phyloP scores from a whole-genome alignment of 1,140 invertebrate genomes.

The Drosophila malerkotliana region DNA sequence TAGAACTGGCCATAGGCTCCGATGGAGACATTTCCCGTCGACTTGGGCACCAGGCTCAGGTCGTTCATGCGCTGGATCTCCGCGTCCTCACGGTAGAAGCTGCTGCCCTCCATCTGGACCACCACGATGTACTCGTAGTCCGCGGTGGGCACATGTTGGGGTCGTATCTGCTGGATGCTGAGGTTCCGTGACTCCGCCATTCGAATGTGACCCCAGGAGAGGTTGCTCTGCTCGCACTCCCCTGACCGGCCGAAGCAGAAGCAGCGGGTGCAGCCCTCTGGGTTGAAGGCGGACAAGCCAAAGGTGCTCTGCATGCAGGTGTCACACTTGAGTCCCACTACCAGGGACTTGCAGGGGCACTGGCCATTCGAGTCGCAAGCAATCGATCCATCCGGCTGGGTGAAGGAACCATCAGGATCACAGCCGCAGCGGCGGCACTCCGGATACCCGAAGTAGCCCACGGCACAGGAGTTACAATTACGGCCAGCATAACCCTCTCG shows the following conservation, averaged over 20 bases:
- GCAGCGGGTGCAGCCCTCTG: constrained; percentile 93
- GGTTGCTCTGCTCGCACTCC: constrained; percentile 90
- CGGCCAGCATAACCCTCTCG: constrained; percentile 91
- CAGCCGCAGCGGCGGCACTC: constrained; percentile 93
- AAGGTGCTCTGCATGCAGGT: constrained; percentile 93
- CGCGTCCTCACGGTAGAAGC: constrained; percentile 69
- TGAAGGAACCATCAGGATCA: constrained; percentile 88
- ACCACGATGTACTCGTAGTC: constrained; percentile 83
- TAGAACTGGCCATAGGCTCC: constrained; percentile 88
- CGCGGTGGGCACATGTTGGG: constrained; percentile 48
- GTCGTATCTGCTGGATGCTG: constrained; percentile 84
- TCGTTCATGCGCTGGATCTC: constrained; percentile 84
- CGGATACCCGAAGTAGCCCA: constrained; percentile 95
- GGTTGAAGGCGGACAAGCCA: constrained; percentile 89
- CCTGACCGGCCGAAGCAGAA: constrained; percentile 94
- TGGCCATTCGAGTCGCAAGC: constrained; percentile 90
- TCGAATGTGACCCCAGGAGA: constrained; percentile 90
- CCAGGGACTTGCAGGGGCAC: constrained; percentile 92
- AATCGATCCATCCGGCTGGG: constrained; percentile 87
- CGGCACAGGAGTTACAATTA: constrained; percentile 91
- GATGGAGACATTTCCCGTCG: constrained; percentile 87
- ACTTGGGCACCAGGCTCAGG: constrained; percentile 83
- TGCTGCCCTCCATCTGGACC: constrained; percentile 69
- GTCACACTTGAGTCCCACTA: constrained; percentile 91
- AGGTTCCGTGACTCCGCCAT: constrained; percentile 86